A percentile compares a stretch with the other conserved stretches of the same genome.
phyloP scores from a whole-genome alignment of 1,140 invertebrate species.

The Limonius californicus region DNA sequence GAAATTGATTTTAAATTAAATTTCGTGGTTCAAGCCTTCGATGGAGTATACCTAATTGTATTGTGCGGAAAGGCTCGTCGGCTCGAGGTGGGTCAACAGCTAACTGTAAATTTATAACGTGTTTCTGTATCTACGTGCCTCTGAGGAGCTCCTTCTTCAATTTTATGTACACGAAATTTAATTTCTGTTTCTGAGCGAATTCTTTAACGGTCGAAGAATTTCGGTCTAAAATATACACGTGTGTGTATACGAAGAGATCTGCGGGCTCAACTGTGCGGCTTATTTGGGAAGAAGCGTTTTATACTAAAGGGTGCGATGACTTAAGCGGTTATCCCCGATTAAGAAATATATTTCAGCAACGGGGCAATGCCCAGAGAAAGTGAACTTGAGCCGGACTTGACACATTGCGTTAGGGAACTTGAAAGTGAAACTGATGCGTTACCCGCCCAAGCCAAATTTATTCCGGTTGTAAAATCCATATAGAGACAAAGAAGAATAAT shows the following conservation, averaged over 20 bases:
- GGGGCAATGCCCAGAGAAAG: slow-evolving; percentile 12
- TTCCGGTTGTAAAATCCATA: too few relatives aligned
- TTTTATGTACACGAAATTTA: neutral
- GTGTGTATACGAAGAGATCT: too few relatives aligned
- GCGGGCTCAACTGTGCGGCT: too few relatives aligned
- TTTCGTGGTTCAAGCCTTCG: neutral
- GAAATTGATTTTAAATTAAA: neutral
- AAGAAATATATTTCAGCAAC: neutral
- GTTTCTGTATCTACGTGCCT: neutral
- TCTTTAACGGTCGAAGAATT: too few relatives aligned
- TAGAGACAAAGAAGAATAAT: too few relatives aligned
- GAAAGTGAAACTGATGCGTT: neutral
- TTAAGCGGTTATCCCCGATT: slow-evolving; percentile 4
- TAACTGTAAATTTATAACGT: slow-evolving; percentile 24
- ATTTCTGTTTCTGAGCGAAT: too few relatives aligned
- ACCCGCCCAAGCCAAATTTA: too few relatives aligned
- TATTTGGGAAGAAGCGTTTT: neutral
- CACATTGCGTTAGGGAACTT: neutral
- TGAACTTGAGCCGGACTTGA: neutral
- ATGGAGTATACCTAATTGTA: neutral
- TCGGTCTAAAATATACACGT: too few relatives aligned
- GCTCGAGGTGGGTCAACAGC: slow-evolving; percentile 15
- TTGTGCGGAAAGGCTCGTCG: neutral
- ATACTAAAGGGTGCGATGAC: neutral
- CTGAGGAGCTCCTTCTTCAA: neutral